phyloP scores from a whole-genome alignment of 2,113 vertebrate species.

The Laticauda colubrina region DNA sequence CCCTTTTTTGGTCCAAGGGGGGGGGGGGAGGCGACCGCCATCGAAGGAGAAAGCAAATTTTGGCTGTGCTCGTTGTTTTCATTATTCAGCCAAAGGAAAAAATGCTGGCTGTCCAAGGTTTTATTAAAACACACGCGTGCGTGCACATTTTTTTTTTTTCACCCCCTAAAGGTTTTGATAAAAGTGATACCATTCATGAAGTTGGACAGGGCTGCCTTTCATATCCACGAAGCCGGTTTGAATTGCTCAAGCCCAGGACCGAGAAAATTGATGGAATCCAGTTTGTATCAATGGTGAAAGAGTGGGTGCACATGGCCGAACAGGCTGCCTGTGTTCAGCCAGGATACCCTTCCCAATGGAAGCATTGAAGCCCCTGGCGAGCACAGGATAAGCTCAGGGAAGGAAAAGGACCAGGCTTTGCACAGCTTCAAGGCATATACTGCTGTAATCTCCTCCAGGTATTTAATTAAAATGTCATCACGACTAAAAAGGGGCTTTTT shows the following conservation, averaged over 20 bases:
- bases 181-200: constrained; percentile 73
- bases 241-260: constrained; percentile 68
- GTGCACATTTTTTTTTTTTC: constrained; percentile 54
- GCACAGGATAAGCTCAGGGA: constrained; percentile 72
- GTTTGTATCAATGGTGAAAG: constrained; percentile 73
- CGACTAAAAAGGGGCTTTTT: constrained; percentile 59
- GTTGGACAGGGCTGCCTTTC: constrained; percentile 76
- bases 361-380: constrained; percentile 72
- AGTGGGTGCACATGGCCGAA: constrained; percentile 47
- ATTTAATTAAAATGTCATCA: constrained; percentile 69
- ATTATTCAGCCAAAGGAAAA: constrained; percentile 63
- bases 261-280: constrained; percentile 80
- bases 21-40: constrained; percentile 42
- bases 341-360: constrained; percentile 71
- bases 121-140: constrained; percentile 19
- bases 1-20: neutral
- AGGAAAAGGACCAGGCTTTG: constrained; percentile 75
- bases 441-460: constrained; percentile 76
- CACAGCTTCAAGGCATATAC: constrained; percentile 67
- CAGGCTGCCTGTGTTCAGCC: constrained; percentile 74
- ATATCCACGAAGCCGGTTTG: constrained; percentile 64
- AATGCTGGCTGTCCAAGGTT: constrained; percentile 55
- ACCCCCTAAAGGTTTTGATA: constrained; percentile 62
- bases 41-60: constrained; percentile 56
- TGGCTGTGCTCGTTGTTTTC: constrained; percentile 60